Base-by-base conservation (phyloP, 1,140 invertebrate genomes). In the Trialeurodes vaporariorum region DNA sequence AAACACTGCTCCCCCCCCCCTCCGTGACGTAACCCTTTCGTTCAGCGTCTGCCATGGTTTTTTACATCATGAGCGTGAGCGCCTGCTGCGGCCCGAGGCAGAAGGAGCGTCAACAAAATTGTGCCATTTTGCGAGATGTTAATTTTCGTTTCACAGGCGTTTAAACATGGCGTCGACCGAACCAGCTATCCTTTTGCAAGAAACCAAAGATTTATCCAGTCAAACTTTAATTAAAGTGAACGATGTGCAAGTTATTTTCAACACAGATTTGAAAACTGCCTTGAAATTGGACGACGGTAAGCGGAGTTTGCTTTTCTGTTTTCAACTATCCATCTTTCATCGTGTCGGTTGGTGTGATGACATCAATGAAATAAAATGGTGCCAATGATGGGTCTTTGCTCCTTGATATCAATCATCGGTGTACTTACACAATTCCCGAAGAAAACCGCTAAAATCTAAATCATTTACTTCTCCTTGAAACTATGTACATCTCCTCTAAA, bases 201-300 rank as follows among this genome's bases (percentile, higher is more conserved):
- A 49, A 49, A 17, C 34, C 34, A 49, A 17, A 49, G 34, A 49
- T 49, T 49, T 49, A 49, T 49, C 34, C 34, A 49, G 34, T 49
- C 65, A 65, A 65, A 9, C 63, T n/a, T 67, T 67, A n/a, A 67
- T 70, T 25, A 70, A 66, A 27, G 63, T 70, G 21, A 70, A 70
- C 58, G 66, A 67, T 59, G 64, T 40, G 49, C 69, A 70, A 61
- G 59, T 70, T 21, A 25, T 67, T n/a, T 70, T 70, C 66, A 67
- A 67, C 27, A 70, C 69, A 1, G 69, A 70, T 26, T 49, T 58
- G 21, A 58, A 27, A 64, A 70, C 69, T 59, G 69, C 63, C 27
- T 58, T 64, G 1, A 70, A 70, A 61, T 25, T 70, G n/a, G 59
- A 70, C 1, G 66, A 67, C 24, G 69, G 69, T 70, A 70, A 23